Conservation (phyloP, 2,888 invertebrate species). For the Leptopilina myrica region DNA sequence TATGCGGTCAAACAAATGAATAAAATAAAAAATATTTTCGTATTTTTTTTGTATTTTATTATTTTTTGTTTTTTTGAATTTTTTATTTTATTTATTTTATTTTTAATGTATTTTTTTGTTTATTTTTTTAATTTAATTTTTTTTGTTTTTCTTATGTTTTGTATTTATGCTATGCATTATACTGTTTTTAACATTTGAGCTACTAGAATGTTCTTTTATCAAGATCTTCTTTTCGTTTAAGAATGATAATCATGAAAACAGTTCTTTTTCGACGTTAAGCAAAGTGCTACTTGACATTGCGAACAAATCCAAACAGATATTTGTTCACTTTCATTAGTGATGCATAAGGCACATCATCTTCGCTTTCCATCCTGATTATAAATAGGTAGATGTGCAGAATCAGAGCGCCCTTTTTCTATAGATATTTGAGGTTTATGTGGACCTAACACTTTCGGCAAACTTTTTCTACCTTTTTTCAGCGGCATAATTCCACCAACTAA, state of each 20-base stretch:
- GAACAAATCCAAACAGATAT: slow-evolving; percentile 39
- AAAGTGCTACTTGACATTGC: slow-evolving; percentile 32
- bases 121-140: too few species aligned
- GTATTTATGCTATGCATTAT: too few species aligned
- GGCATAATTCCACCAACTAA: slow-evolving; percentile 42
- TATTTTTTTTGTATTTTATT: too few species aligned
- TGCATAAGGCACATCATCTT: slow-evolving; percentile 41
- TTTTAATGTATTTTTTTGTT: too few species aligned
- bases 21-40: too few species aligned
- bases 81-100: too few species aligned
- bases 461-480: slow-evolving; percentile 41
- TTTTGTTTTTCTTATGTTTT: too few species aligned
- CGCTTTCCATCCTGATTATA: slow-evolving; percentile 23
- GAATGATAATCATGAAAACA: slow-evolving; percentile 32
- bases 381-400: slow-evolving; percentile 40
- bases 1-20: too few species aligned
- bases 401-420: slow-evolving; percentile 34
- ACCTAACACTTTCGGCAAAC: slow-evolving; percentile 27
- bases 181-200: too few species aligned
- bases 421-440: slow-evolving; percentile 41
- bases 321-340: slow-evolving; percentile 26
- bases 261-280: slow-evolving; percentile 35
- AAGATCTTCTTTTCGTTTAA: not conserved
- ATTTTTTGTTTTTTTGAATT: too few species aligned
- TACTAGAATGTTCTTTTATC: too few species aligned